Evolutionary conservation across 2,888 invertebrate genomes (phyloP), one percentile per base, ranked within the genome.

Genomic region (Orchestes rusci): DNA sequence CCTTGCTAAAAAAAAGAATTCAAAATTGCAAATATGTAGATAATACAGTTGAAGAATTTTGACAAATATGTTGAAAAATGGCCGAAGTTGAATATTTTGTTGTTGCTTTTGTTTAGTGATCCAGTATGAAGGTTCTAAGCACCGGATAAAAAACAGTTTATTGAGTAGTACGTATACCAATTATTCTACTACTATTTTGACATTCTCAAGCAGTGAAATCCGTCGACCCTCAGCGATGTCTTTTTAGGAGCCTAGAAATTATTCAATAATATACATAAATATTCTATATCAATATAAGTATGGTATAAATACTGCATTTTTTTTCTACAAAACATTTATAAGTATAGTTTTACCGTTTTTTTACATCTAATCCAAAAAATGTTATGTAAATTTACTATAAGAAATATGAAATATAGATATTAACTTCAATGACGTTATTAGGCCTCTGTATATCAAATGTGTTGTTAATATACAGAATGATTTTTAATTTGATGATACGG

Each of bases 381-480:
- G 7, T n/a, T n/a, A 10, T 30, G 7, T 30, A 16, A 18, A 3
- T 4, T 7, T 41, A 34, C 61, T 65, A 64, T 65, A 65, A 53
- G 65, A 61, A 66, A 64, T 67, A 68, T 64, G 64, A 67, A 66
- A 67, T 67, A 68, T 69, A 68, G 67, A 67, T 65, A 66, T 66
- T 66, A 23, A 67, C 64, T 67, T 67, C 65, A 65, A 62, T 65
- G 65, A 65, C 59, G 61, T 67, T 67, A 64, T 69, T 70, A 70
- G 69, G 69, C 69, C 69, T n/a, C n/a, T 68, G 68, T 68, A 70
- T 69, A 70, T 69, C 68, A 68, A 65, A 61, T 67, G 63, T 67
- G 66, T 67, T 68, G 67, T 66, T 67, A 69, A 69, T 69, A 69
- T 69, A 69, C 69, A 69, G 68, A 59, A 63, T 64, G 62, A 62